Evolutionary conservation across 2,888 invertebrate species (phyloP).

Genomic region (Mamestra brassicae): DNA sequence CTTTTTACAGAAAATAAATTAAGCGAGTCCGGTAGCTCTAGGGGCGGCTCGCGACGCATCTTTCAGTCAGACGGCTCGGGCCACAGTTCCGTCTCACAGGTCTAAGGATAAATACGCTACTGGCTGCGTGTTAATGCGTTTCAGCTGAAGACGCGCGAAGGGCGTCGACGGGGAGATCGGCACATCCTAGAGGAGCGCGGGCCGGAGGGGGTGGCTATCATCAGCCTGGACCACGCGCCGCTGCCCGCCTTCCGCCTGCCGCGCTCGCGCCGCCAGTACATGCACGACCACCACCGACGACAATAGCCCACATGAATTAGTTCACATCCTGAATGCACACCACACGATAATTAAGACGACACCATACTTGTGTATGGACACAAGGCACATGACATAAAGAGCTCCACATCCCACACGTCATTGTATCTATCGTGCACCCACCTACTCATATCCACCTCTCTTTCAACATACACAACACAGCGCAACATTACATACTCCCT

Average conservation of each 20-base stretch:
- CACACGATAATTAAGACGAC: too few relatives aligned
- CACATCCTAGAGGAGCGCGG: slow-evolving; percentile 75
- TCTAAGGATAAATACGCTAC: too few relatives aligned
- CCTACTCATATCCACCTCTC: background rate
- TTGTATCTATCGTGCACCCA: background rate
- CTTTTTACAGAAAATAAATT: background rate
- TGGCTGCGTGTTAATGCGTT: background rate
- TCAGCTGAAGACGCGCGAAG: slow-evolving; percentile 30
- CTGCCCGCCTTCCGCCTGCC: slow-evolving; percentile 79
- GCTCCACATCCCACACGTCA: background rate
- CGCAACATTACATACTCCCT: background rate
- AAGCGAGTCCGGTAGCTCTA: too few relatives aligned
- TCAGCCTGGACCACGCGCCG: slow-evolving; percentile 74
- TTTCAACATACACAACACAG: background rate
- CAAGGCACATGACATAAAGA: background rate
- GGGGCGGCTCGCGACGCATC: too few relatives aligned
- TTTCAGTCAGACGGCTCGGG: too few relatives aligned
- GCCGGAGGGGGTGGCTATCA: slow-evolving; percentile 71
- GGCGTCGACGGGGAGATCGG: slow-evolving; percentile 46
- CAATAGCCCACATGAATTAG: background rate
- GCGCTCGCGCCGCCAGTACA: slow-evolving; percentile 77
- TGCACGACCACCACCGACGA: slow-evolving; percentile 54
- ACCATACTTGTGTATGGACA: too few relatives aligned
- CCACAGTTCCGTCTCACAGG: too few relatives aligned
- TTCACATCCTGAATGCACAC: background rate